phyloP scores from a whole-genome alignment of 2,113 vertebrate genomes.

The Corapipo altera region DNA sequence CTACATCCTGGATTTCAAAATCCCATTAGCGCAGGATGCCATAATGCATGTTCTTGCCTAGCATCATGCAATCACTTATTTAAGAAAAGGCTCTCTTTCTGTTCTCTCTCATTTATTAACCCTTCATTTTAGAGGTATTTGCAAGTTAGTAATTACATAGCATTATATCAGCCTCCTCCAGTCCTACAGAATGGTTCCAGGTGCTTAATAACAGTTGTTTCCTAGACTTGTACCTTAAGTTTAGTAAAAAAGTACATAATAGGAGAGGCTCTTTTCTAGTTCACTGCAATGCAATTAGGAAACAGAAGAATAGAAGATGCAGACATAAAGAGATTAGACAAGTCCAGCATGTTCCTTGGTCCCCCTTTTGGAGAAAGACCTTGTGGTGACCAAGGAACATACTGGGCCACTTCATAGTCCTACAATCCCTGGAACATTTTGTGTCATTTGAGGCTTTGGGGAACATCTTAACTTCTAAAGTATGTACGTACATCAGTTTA shows the following conservation, averaged over 20 bases:
- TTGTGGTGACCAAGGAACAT: background rate
- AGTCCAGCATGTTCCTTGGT: background rate
- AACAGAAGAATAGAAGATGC: background rate
- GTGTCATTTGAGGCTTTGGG: background rate
- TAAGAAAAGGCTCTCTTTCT: background rate
- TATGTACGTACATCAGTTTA: background rate
- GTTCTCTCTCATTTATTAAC: background rate
- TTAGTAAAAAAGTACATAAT: background rate
- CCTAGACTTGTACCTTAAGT: background rate
- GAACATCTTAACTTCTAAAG: background rate
- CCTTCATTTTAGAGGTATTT: background rate
- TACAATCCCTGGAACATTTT: rapidly evolving
- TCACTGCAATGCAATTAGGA: background rate
- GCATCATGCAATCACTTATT: background rate
- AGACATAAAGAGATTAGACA: background rate
- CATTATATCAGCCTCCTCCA: background rate
- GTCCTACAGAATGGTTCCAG: background rate
- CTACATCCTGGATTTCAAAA: background rate
- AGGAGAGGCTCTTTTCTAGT: background rate
- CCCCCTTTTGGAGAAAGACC: background rate
- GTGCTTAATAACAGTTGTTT: background rate
- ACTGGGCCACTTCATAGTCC: rapidly evolving
- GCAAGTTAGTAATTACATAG: background rate
- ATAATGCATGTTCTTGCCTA: background rate
- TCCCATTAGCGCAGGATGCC: background rate